phyloP scores from a whole-genome alignment of 2,113 vertebrate species.

The Zosterops hypoxanthus region DNA sequence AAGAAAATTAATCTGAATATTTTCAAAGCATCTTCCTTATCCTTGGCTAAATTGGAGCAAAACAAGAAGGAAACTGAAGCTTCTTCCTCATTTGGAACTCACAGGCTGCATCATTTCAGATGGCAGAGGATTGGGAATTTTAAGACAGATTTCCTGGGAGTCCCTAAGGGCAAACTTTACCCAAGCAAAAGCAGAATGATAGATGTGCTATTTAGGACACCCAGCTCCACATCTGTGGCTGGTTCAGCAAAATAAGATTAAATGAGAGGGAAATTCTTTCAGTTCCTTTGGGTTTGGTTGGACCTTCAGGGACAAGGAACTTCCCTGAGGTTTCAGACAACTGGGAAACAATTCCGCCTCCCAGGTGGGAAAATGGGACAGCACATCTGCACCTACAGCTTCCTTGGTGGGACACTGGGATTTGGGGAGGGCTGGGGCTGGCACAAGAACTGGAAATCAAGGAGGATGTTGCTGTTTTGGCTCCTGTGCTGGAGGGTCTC shows the following conservation, averaged over 20 bases:
- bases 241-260: not conserved
- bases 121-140: not conserved
- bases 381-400: too few relatives aligned
- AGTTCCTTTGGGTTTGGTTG: not conserved
- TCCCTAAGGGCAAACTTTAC: constrained; percentile 16
- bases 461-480: fast-evolving
- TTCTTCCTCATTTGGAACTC: not conserved
- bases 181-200: constrained; percentile 18
- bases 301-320: not conserved
- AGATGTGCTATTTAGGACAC: constrained; percentile 27
- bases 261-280: not conserved
- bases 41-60: not conserved
- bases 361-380: not conserved
- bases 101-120: not conserved
- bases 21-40: not conserved
- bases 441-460: not conserved
- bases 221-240: not conserved
- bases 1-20: not conserved
- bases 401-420: not conserved
- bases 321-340: not conserved
- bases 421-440: not conserved
- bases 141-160: not conserved
- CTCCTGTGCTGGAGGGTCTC: not conserved
- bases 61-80: not conserved
- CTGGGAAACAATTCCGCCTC: not conserved